phyloP scores from a whole-genome alignment of 2,113 vertebrate genomes.

The Monopterus albus region DNA sequence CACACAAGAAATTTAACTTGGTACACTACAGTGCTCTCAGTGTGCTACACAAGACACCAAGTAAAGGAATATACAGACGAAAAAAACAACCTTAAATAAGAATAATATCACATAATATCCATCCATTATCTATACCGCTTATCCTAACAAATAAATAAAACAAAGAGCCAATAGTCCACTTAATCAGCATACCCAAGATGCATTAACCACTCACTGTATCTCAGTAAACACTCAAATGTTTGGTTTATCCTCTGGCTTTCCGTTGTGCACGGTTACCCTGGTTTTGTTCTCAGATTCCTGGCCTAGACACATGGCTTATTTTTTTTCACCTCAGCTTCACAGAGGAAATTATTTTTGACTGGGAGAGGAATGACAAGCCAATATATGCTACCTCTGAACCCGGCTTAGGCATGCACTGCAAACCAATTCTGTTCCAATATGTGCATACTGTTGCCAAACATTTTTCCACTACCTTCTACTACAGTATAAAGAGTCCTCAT shows the following conservation, averaged over 20 bases:
- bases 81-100: too few relatives aligned
- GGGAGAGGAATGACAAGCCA: slow-evolving; percentile 59
- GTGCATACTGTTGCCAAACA: slow-evolving; percentile 26
- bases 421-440: slow-evolving; percentile 32
- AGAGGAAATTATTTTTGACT: slow-evolving; percentile 72
- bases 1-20: too few relatives aligned
- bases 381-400: slow-evolving; percentile 61
- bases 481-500: slow-evolving; percentile 47
- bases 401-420: slow-evolving; percentile 9
- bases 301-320: slow-evolving; percentile 35
- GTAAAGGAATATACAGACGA: too few relatives aligned
- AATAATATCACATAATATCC: too few relatives aligned
- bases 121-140: too few relatives aligned
- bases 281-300: slow-evolving; percentile 73
- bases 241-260: slow-evolving; percentile 66
- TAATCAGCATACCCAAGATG: too few relatives aligned
- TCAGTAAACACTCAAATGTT: too few relatives aligned
- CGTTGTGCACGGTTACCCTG: slow-evolving; percentile 50
- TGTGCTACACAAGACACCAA: too few relatives aligned
- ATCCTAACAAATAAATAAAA: too few relatives aligned
- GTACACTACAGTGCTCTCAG: too few relatives aligned
- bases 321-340: slow-evolving; percentile 51
- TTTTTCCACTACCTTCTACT: slow-evolving; percentile 55
- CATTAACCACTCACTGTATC: too few relatives aligned
- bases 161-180: too few relatives aligned